Evolutionary conservation across 1,140 invertebrate species (phyloP).

Genomic region (Stenopsyche tienmushanensis): DNA sequence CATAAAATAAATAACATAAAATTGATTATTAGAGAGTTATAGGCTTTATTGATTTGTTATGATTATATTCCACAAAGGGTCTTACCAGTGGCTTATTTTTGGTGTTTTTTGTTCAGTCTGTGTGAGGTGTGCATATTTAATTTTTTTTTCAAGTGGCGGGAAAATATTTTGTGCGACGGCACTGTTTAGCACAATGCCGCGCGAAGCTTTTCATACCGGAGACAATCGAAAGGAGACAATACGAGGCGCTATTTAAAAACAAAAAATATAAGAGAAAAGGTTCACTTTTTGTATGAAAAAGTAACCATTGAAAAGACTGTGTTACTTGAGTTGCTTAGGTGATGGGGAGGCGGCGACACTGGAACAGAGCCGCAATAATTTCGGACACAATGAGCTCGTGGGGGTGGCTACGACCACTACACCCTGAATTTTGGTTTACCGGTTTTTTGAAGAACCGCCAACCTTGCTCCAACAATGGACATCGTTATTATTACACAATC

Average conservation of each 20-base stretch:
- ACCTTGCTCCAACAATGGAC: too few relatives aligned
- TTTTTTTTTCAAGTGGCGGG: not conserved
- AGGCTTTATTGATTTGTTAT: too few relatives aligned
- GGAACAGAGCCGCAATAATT: constrained; percentile 41
- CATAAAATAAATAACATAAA: too few relatives aligned
- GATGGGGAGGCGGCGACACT: not conserved
- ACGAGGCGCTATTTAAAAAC: constrained; percentile 42
- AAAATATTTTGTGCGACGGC: not conserved
- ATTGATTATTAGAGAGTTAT: too few relatives aligned
- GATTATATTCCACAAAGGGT: too few relatives aligned
- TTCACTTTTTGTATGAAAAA: constrained; percentile 42
- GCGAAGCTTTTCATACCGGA: constrained; percentile 39
- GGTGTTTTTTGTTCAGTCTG: too few relatives aligned
- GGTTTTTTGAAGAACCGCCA: constrained; percentile 13
- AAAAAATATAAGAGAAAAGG: constrained; percentile 41
- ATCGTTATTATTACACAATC: too few relatives aligned
- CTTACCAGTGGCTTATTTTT: too few relatives aligned
- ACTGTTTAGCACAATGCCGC: constrained; percentile 18
- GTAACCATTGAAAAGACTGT: constrained; percentile 41
- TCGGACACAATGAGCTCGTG: constrained; percentile 38
- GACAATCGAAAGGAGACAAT: constrained; percentile 43
- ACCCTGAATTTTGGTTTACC: constrained; percentile 35
- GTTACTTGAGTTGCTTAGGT: constrained; percentile 36
- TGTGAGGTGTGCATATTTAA: too few relatives aligned
- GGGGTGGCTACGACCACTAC: constrained; percentile 9